phyloP scores from a whole-genome alignment of 2,113 vertebrate species.

The Polypterus bichir region DNA sequence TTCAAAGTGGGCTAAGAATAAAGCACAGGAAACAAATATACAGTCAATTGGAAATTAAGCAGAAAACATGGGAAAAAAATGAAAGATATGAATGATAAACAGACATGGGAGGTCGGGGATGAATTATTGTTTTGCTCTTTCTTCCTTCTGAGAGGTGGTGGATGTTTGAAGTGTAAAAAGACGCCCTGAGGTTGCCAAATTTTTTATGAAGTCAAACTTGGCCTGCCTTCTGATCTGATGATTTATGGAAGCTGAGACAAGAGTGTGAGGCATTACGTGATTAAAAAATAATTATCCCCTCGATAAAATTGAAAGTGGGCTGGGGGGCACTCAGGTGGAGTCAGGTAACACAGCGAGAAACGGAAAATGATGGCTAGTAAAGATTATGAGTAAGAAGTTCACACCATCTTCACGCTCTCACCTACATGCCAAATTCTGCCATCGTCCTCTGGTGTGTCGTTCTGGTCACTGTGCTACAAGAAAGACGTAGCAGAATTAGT shows the following conservation, averaged over 20 bases:
- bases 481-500: too few species aligned
- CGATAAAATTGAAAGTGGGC: conserved; percentile 24
- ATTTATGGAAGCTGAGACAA: conserved; percentile 83
- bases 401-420: too few species aligned
- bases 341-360: too few species aligned
- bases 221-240: conserved; percentile 75
- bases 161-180: conserved; percentile 78
- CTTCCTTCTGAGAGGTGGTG: conserved; percentile 84
- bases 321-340: conserved; percentile 10
- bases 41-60: conserved; percentile 36
- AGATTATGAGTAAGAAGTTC: too few species aligned
- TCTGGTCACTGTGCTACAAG: too few species aligned
- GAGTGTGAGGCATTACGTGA: conserved; percentile 83
- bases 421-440: too few species aligned
- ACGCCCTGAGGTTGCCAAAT: conserved; percentile 80
- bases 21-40: conserved; percentile 61
- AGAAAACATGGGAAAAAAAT: conserved; percentile 45
- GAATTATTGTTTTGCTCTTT: conserved; percentile 61
- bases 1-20: conserved; percentile 19
- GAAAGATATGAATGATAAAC: conserved; percentile 76
- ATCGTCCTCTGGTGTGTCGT: too few species aligned
- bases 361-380: too few species aligned
- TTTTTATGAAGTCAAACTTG: conserved; percentile 62
- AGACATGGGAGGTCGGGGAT: conserved; percentile 63
- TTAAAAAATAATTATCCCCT: conserved; percentile 84